phyloP scores from a whole-genome alignment of 2,113 vertebrate species.

The Forbesichthys papilliferus region DNA sequence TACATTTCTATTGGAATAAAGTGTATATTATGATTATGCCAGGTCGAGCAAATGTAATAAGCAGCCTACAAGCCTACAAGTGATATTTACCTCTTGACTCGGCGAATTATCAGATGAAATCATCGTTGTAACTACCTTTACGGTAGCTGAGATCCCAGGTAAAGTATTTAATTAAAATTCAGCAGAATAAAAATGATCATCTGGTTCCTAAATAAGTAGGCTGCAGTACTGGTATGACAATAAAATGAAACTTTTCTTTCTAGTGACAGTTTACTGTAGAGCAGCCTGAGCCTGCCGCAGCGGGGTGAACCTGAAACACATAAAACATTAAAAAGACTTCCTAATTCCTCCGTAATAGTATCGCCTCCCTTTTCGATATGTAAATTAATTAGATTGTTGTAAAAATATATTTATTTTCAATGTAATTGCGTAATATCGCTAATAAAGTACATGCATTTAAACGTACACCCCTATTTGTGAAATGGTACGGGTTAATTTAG shows the following conservation, averaged over 20 bases:
- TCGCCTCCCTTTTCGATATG: too few species aligned
- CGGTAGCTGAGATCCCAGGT: background rate
- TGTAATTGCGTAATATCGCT: background rate
- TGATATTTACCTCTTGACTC: conserved; percentile 39
- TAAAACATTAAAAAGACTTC: too few species aligned
- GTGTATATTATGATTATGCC: background rate
- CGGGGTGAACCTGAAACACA: too few species aligned
- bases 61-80: too few species aligned
- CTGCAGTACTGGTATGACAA: background rate
- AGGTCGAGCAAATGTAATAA: background rate
- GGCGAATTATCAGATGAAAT: conserved; percentile 44
- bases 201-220: background rate
- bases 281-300: too few species aligned
- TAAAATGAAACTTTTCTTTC: background rate
- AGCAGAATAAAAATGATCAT: background rate
- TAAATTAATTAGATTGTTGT: too few species aligned
- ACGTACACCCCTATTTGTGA: background rate
- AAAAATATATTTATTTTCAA: background rate
- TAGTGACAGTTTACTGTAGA: background rate
- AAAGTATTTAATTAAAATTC: background rate
- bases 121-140: conserved; percentile 18
- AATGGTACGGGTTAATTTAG: conserved; percentile 36
- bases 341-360: too few species aligned
- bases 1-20: too few species aligned
- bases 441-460: background rate